Evolutionary conservation across 2,113 vertebrate species (phyloP), one percentile per base, ranked within the genome.

Genomic region (Prolemur simus): DNA sequence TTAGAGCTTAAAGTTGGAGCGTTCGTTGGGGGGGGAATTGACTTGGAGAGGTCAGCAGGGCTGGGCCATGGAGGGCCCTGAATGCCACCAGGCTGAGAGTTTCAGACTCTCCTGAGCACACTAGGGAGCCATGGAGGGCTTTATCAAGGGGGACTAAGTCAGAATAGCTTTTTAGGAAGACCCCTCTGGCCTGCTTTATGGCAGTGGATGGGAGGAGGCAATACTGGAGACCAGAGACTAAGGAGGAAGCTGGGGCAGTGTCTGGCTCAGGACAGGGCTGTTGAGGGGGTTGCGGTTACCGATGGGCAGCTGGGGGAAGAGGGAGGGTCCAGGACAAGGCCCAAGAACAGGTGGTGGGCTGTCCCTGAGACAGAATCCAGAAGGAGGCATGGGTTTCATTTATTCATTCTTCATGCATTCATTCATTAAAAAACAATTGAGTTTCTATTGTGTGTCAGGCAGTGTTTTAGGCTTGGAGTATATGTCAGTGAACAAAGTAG

Each of bases 391-490:
- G 56, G 18, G 6, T 60, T 89, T 94, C 89, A 93, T 86, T 73
- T 76, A 23, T 60, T 97, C 96, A 96, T 96, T 60, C 10, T 52
- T 88, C 95, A 93, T 85, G 39, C 2, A 25, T 89, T 91, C 91
- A 66, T 97, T 96, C 85, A 73, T 88, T 82, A 21, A 69, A 39
- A 39, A 54, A 71, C 17, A 93, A 52, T 5, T 10, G 45, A 29
- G 12, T 81, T 89, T 78, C 14, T 74, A 0, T 66, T 80, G 58
- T 49, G 42, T 91, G 68, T n/a, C 20, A 81, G 56, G 49, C 6
- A 37, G 74, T 5, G 29, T 49, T 74, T 37, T 63, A 29, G 37
- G n/a, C 29, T 39, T 0, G 1, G 88, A 88, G 18, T 34, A 15
- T 39, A 27, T 6, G 13, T 84, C 39, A 64, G 29, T 73, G 49